phyloP scores from a whole-genome alignment of 2,888 invertebrate genomes.

The Limenitis camilla region DNA sequence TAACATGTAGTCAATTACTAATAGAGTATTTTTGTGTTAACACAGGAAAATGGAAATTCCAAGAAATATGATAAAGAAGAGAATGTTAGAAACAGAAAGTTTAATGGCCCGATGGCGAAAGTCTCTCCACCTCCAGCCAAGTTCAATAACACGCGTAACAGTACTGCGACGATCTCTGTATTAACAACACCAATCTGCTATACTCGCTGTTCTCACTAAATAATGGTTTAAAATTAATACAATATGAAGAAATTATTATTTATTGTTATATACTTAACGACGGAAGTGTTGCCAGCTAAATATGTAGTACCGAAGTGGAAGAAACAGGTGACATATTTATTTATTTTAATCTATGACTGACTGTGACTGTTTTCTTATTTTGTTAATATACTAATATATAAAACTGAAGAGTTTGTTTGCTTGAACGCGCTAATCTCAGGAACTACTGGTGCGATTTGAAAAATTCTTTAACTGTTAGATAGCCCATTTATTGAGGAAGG shows the following conservation, averaged over 20 bases:
- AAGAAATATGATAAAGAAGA: too few species aligned
- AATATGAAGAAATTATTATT: conserved; percentile 38
- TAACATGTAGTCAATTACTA: too few species aligned
- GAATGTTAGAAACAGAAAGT: conserved; percentile 22
- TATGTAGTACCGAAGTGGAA: conserved; percentile 86
- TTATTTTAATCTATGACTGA: neutral
- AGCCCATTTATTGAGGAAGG: too few species aligned
- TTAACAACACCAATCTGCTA: conserved; percentile 8
- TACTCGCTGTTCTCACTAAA: neutral
- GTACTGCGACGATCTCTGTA: conserved; percentile 37
- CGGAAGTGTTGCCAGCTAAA: conserved; percentile 59
- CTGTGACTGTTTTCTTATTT: neutral
- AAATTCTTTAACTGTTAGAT: too few species aligned
- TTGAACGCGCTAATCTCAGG: too few species aligned
- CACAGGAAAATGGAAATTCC: neutral
- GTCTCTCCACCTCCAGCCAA: conserved; percentile 52
- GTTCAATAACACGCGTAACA: conserved; percentile 68
- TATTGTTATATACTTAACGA: conserved; percentile 41
- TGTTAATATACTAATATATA: too few species aligned
- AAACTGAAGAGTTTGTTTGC: too few species aligned
- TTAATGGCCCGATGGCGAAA: conserved; percentile 60
- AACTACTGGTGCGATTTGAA: too few species aligned
- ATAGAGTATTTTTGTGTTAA: too few species aligned
- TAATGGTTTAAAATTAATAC: conserved; percentile 16
- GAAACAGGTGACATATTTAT: conserved; percentile 75